phyloP scores from a whole-genome alignment of 2,113 vertebrate genomes.

The Galemys pyrenaicus region DNA sequence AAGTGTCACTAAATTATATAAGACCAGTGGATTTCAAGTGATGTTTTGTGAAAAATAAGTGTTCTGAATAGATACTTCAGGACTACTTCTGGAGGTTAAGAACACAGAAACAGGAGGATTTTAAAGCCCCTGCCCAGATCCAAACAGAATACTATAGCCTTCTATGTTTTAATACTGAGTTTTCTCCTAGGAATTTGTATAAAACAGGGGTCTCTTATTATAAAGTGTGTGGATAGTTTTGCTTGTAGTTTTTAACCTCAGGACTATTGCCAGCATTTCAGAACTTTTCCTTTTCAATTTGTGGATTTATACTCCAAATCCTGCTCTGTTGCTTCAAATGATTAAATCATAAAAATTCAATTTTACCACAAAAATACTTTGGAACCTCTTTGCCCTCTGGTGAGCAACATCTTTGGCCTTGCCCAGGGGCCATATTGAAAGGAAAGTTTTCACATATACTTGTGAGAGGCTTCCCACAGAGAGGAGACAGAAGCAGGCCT shows the following conservation, averaged over 20 bases:
- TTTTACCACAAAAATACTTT: background rate
- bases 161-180: background rate
- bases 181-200: background rate
- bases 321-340: background rate
- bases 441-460: background rate
- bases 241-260: background rate
- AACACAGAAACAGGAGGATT: background rate
- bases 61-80: background rate
- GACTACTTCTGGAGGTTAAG: background rate
- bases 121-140: background rate
- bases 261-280: background rate
- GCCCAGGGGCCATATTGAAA: background rate
- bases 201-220: background rate
- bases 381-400: background rate
- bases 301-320: slow-evolving; percentile 32
- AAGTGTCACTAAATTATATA: background rate
- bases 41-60: background rate
- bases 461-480: background rate
- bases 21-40: background rate
- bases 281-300: slow-evolving; percentile 36
- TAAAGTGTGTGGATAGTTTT: background rate
- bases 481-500: background rate
- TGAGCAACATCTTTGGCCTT: background rate
- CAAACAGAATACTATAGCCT: background rate
- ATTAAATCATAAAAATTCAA: slow-evolving; percentile 33